Evolutionary conservation across 2,113 vertebrate species (phyloP), one percentile per base, ranked within the genome.

Genomic region (Clarias gariepinus): DNA sequence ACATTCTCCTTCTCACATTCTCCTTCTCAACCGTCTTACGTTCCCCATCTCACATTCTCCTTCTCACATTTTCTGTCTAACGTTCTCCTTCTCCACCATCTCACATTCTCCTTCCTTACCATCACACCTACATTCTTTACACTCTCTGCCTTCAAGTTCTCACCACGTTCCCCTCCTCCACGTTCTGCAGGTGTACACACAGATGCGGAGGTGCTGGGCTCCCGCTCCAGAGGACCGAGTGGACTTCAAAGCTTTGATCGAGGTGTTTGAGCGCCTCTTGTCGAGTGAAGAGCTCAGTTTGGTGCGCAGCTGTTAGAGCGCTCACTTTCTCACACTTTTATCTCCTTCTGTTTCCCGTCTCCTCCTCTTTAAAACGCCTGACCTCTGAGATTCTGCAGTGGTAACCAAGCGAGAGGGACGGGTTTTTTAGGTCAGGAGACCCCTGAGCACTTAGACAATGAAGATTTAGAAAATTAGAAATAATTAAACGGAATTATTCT

Each of bases 181-280:
- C 53, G 57, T 84, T 83, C 23, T 64, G 61, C 80, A 97, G 96
- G 94, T 96, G 90, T 95, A 96, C 88, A 94, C 93, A 23, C 94
- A 95, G 91, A 96, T 97, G 96, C 92, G 90, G 90, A 96, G 93
- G 87, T 97, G 96, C 87, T 96, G 96, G 95, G 93, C 95, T 82
- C 92, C 92, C 60, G 95, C 92, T 41, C 94, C 95, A 0, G 91
- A 93, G 0, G 93, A 93, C 11, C 91, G 96, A 84, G 96, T 95
- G 13, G 92, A 93, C 85, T 97, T 99, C 89, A 95, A 96, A 93
- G 94, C 89, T 82, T 95, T 97, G 69, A 97, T 98, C 83, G 93
- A 94, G 91, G 96, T 94, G 53, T 95, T 96, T 92, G 94, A 96
- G 91, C 93, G 93, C 41, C 95, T 97, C 89, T 93, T 95, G 58